Percentiles rank a stretch among this genome's conserved stretches.
phyloP scores from a whole-genome alignment of 2,113 vertebrate species.

The Misgurnus mizolepis region DNA sequence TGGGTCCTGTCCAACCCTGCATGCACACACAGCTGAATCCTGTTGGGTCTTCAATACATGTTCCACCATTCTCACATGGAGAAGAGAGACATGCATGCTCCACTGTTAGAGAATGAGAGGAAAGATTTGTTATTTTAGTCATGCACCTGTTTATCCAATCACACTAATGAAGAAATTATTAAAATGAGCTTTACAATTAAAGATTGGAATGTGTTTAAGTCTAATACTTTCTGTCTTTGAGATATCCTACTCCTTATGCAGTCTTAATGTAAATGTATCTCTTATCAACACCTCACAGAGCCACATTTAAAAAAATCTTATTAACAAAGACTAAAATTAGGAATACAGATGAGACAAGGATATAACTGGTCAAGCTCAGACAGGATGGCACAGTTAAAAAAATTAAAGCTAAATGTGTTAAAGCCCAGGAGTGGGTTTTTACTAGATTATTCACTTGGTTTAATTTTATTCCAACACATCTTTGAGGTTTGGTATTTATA shows the following conservation, averaged over 20 bases:
- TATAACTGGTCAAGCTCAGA: not conserved
- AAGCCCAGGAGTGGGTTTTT: not conserved
- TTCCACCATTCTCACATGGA: conserved; percentile 74
- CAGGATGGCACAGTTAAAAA: not conserved
- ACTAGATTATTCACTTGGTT: too few species aligned
- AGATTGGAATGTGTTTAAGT: too few species aligned
- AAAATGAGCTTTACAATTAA: too few species aligned
- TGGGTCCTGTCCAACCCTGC: conserved; percentile 74
- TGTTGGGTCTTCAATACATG: conserved; percentile 71
- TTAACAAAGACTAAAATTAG: conserved; percentile 8
- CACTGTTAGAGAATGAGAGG: conserved; percentile 58
- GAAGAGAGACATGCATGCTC: conserved; percentile 78
- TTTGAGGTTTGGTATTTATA: not conserved
- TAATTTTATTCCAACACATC: not conserved
- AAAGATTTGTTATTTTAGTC: not conserved
- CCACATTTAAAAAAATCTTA: not conserved
- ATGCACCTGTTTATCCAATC: too few species aligned
- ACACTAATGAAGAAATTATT: too few species aligned
- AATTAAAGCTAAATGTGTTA: not conserved
- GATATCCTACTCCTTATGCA: not conserved
- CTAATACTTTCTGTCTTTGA: not conserved
- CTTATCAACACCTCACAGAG: conserved; percentile 27
- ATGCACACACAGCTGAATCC: conserved; percentile 76
- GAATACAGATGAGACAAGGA: not conserved
- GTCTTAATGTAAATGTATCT: not conserved